Evolutionary conservation across 2,113 vertebrate genomes (phyloP).

Genomic region (Oenanthe oenanthe): DNA sequence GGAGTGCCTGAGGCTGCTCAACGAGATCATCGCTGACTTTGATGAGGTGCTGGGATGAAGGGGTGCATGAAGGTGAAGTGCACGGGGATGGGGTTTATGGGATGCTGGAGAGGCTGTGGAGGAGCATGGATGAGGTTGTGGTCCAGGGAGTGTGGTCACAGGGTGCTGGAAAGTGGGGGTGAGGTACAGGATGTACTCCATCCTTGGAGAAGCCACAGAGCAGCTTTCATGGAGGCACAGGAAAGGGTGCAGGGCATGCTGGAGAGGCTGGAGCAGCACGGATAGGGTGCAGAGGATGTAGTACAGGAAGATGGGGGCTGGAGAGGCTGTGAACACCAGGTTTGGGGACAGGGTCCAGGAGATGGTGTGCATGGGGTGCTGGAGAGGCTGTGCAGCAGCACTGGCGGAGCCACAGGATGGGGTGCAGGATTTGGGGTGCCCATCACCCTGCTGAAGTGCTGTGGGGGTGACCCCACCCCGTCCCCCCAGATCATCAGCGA

Average conservation of each 20-base stretch:
- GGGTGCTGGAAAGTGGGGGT: neutral
- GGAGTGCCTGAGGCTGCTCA: constrained; percentile 93
- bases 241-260: too few relatives aligned
- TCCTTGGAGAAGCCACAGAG: neutral
- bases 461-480: fast-evolving
- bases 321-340: neutral
- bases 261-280: neutral
- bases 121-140: neutral
- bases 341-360: too few relatives aligned
- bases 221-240: neutral
- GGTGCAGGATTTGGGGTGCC: neutral
- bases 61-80: fast-evolving
- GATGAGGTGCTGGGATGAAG: constrained; percentile 81
- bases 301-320: neutral
- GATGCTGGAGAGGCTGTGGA: neutral
- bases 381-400: neutral
- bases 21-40: constrained; percentile 96
- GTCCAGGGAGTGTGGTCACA: neutral
- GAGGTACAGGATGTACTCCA: neutral
- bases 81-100: fast-evolving
- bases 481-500: constrained; percentile 29
- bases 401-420: fast-evolving
- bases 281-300: too few relatives aligned
- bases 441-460: fast-evolving
- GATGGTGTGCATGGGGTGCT: fast-evolving